Evolutionary conservation across 1,140 invertebrate genomes (phyloP).

Genomic region (Stenopsyche tienmushanensis): DNA sequence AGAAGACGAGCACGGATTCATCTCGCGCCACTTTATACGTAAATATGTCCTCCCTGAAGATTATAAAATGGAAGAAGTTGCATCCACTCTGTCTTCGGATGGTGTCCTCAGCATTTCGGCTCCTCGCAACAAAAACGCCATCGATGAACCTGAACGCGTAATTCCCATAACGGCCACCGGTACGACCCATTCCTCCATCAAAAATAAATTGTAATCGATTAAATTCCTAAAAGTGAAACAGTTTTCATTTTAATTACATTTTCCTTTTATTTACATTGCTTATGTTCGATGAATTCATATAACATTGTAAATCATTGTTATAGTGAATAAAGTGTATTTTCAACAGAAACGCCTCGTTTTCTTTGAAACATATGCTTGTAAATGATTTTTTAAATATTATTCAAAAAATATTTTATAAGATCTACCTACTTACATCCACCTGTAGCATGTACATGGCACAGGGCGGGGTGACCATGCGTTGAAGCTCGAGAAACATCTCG

Average conservation of each 20-base stretch:
- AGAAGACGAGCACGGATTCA: conserved; percentile 65
- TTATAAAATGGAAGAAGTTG: conserved; percentile 63
- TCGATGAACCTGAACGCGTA: conserved; percentile 56
- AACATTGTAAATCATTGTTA: not conserved
- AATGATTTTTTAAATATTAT: too few species aligned
- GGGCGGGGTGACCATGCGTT: too few species aligned
- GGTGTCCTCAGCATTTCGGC: conserved; percentile 69
- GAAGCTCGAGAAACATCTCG: too few species aligned
- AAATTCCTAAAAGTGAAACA: not conserved
- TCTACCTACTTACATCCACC: too few species aligned
- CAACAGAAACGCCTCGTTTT: too few species aligned
- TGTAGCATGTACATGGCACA: too few species aligned
- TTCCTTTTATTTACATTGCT: not conserved
- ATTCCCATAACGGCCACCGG: conserved; percentile 56
- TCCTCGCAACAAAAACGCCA: conserved; percentile 56
- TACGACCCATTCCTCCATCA: not conserved
- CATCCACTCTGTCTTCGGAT: conserved; percentile 70
- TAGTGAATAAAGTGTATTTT: not conserved
- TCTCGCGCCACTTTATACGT: conserved; percentile 66
- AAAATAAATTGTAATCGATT: not conserved
- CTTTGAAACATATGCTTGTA: too few species aligned
- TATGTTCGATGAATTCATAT: not conserved
- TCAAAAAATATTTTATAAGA: too few species aligned
- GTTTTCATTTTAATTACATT: not conserved
- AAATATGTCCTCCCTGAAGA: conserved; percentile 65